Evolutionary conservation across 1,140 invertebrate genomes (phyloP).

Genomic region (Campodea augens): DNA sequence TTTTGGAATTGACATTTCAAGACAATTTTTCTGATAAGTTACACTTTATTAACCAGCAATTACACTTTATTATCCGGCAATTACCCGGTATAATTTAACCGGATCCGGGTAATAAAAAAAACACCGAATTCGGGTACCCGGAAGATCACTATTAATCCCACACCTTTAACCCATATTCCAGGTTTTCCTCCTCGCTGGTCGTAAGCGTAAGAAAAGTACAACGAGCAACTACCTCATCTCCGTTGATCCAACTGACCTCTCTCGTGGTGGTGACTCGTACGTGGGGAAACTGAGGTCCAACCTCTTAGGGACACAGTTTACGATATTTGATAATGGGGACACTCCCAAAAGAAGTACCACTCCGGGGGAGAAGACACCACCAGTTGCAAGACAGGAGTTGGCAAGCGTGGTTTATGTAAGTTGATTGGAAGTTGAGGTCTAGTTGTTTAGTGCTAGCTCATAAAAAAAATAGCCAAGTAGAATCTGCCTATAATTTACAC

Average conservation of each 20-base stretch:
- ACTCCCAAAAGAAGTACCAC: constrained; percentile 41
- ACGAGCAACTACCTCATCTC: constrained; percentile 98
- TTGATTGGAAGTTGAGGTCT: constrained; percentile 14
- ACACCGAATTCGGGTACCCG: too few relatives aligned
- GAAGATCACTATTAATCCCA: too few relatives aligned
- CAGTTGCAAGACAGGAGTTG: constrained; percentile 57
- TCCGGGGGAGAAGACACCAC: constrained; percentile 24
- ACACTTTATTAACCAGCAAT: too few relatives aligned
- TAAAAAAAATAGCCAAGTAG: neutral
- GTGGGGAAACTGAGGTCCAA: constrained; percentile 92
- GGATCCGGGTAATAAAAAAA: too few relatives aligned
- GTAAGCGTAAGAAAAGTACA: constrained; percentile 93
- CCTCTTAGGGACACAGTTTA: constrained; percentile 90
- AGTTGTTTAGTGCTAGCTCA: too few relatives aligned
- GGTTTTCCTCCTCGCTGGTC: constrained; percentile 82
- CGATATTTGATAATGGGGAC: constrained; percentile 82
- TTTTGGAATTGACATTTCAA: too few relatives aligned
- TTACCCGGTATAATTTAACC: too few relatives aligned
- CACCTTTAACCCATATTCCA: too few relatives aligned
- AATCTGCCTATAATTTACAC: too few relatives aligned
- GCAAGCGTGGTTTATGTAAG: constrained; percentile 83
- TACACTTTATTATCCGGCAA: too few relatives aligned
- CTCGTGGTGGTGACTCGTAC: constrained; percentile 77
- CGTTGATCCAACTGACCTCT: constrained; percentile 93
- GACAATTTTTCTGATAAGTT: too few relatives aligned